Evolutionary conservation across 1,140 invertebrate genomes (phyloP).

Genomic region (Hylyphantes graminicola): DNA sequence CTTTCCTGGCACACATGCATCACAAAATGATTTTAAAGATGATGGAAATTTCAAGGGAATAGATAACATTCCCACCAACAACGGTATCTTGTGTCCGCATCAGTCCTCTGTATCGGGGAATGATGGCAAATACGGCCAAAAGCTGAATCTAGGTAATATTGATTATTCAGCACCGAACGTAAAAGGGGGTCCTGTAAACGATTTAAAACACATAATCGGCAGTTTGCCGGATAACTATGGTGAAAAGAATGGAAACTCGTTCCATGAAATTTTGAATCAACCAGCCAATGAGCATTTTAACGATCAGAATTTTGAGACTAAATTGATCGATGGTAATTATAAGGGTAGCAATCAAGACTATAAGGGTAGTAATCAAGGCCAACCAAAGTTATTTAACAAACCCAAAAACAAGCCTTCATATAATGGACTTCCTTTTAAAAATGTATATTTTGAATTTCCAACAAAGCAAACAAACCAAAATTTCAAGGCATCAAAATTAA

Average conservation of each 20-base stretch:
- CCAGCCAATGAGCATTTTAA: too few relatives aligned
- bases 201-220: not conserved
- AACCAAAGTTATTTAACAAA: too few relatives aligned
- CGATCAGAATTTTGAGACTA: too few relatives aligned
- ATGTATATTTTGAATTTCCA: too few relatives aligned
- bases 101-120: not conserved
- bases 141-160: not conserved
- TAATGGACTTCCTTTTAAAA: not conserved
- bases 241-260: too few relatives aligned
- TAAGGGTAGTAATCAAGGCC: too few relatives aligned
- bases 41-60: not conserved
- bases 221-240: too few relatives aligned
- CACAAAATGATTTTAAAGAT: not conserved
- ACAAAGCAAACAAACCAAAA: too few relatives aligned
- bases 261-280: too few relatives aligned
- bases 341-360: too few relatives aligned
- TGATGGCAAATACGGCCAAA: not conserved
- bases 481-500: too few relatives aligned
- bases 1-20: not conserved
- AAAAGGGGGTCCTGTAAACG: not conserved
- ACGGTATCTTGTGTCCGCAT: not conserved
- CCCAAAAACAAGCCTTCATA: not conserved
- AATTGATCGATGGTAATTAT: too few relatives aligned
- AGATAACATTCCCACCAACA: not conserved
- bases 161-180: not conserved